Evolutionary conservation across 2,888 invertebrate species (phyloP), one percentile per base, ranked within the genome.

Genomic region (Tryphoninae sp.): DNA sequence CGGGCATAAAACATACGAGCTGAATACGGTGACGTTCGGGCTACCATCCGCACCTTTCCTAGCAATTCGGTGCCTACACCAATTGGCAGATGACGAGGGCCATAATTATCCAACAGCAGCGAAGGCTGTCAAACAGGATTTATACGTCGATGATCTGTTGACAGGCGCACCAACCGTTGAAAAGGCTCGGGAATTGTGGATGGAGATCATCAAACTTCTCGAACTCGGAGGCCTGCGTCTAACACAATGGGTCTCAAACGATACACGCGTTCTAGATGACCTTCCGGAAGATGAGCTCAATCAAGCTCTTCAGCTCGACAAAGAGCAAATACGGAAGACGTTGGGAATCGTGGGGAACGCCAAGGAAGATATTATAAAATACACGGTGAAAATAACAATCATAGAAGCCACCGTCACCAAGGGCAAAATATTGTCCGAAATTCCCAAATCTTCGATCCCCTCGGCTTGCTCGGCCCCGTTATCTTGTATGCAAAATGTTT

Each of bases 381-480:
- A 74, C 23, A 40, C 74, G 1, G 62, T 68, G 4, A 33, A 72
- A 4, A 23, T 64, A 7, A 42, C 33, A 19, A 42, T 2, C 1
- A 11, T 49, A 9, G 16, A 42, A 23, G 13, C 19, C 1, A 40
- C 13, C 3, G 53, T 75, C 22, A 78, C 80, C 2, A 83, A 82
- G 16, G 42, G 83, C 9, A 42, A 3, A 3, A 61, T 83, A 9
- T 33, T 82, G 1, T 79, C 79, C 2, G 65, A 67, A 3, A 73
- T 80, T 0, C 59, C 81, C 4, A 77, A 64, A n/a, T 64, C 2
- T 84, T 78, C 22, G 84, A 83, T 76, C 84, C 83, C 0, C 13
- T 81, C 9, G 82, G 78, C 7, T 58, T 83, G 11, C 9, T 83
- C 1, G 72, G 76, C 1, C 82, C 80, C 11, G 73, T 80, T n/a